These are phyloP conservation scores for Petrolisthes cinctipes DNA, from an alignment of 2,888 invertebrate species.

Conservation along the genomic window DNA sequence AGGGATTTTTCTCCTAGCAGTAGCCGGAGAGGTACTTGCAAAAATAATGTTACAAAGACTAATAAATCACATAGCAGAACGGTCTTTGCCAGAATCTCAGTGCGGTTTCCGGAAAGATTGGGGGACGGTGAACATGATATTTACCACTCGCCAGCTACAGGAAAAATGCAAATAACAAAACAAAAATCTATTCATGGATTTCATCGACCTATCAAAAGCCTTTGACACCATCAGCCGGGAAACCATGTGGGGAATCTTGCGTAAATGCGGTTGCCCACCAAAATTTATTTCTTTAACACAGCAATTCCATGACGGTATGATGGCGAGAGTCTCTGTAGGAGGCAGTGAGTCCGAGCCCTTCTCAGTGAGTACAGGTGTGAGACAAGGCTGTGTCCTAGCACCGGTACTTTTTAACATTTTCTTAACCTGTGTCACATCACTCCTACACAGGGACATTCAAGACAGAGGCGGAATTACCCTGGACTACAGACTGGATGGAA, in stretches of 20 bases:
- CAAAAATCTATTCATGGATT: neutral
- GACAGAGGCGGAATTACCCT: too few relatives aligned
- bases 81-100: too few relatives aligned
- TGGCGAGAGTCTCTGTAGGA: neutral
- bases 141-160: neutral
- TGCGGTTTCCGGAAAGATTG: neutral
- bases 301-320: conserved; percentile 14
- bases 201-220: neutral
- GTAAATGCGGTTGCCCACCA: neutral
- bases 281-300: neutral
- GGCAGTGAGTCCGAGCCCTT: neutral
- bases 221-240: neutral
- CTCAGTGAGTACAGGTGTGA: neutral
- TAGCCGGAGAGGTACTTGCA: neutral
- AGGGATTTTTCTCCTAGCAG: neutral
- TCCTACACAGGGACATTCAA: too few relatives aligned
- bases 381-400: conserved; percentile 10
- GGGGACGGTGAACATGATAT: neutral
- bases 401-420: conserved; percentile 2
- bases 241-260: neutral
- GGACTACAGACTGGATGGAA: too few relatives aligned
- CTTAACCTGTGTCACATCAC: too few relatives aligned
- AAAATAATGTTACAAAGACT: too few relatives aligned
- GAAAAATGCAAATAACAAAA: conserved; percentile 9
- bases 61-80: too few relatives aligned